Conservation (phyloP, 2,888 invertebrate species). For the Operophtera brumata region DNA sequence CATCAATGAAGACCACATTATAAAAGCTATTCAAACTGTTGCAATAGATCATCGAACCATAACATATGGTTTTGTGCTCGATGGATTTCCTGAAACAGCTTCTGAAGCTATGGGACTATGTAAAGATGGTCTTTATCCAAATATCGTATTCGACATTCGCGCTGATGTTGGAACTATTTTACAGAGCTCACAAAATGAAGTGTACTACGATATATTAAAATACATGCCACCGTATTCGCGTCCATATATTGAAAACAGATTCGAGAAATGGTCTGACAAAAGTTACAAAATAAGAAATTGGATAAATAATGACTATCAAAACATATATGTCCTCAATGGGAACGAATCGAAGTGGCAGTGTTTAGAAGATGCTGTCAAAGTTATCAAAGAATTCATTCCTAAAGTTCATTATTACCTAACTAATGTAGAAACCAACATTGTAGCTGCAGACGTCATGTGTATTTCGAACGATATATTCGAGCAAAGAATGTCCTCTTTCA, state of each 20-base stretch:
- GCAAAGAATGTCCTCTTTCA: conserved; percentile 70
- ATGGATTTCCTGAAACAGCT: conserved; percentile 81
- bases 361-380: conserved; percentile 63
- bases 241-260: conserved; percentile 66
- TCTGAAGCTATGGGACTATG: conserved; percentile 73
- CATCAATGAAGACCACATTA: conserved; percentile 65
- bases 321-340: conserved; percentile 72
- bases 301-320: conserved; percentile 78
- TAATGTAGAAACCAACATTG: conserved; percentile 69
- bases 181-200: conserved; percentile 63
- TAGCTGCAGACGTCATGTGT: conserved; percentile 74
- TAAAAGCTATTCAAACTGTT: conserved; percentile 76
- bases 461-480: conserved; percentile 79
- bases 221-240: conserved; percentile 58
- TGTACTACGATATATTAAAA: conserved; percentile 54
- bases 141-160: conserved; percentile 77
- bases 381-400: conserved; percentile 56
- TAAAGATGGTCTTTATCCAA: conserved; percentile 78
- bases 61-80: conserved; percentile 82
- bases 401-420: conserved; percentile 77
- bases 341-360: conserved; percentile 79
- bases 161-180: conserved; percentile 56
- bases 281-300: conserved; percentile 64
- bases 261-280: conserved; percentile 61
- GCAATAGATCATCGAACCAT: conserved; percentile 68